Conservation (phyloP, 2,888 invertebrate genomes). For the Ditylenchus weischeri region DNA sequence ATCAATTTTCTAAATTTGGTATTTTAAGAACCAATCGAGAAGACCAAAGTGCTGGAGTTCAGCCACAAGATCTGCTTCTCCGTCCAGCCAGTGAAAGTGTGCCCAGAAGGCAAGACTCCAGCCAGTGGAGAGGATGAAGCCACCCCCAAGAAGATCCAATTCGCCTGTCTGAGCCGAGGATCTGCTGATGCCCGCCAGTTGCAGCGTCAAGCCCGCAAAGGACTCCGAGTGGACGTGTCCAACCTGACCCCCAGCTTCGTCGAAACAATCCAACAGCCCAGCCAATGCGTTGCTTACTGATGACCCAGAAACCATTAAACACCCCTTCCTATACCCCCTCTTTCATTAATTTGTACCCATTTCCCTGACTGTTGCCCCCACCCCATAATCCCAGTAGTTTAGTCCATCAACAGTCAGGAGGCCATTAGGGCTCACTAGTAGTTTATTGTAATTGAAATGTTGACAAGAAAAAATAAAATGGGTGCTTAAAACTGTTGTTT, state of each 20-base stretch:
- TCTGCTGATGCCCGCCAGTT: neutral
- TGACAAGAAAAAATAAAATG: too few species aligned
- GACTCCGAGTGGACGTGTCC: conserved; percentile 1
- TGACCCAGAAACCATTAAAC: neutral
- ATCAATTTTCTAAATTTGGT: neutral
- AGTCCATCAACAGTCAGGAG: too few species aligned
- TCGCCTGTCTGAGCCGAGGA: conserved; percentile 5
- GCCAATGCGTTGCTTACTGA: neutral
- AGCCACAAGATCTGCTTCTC: conserved; percentile 35
- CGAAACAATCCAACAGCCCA: neutral
- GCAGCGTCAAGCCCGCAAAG: conserved; percentile 4
- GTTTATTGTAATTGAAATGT: too few species aligned
- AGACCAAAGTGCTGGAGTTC: conserved; percentile 31
- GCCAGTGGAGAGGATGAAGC: conserved; percentile 3
- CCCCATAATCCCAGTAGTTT: too few species aligned
- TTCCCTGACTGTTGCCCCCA: too few species aligned
- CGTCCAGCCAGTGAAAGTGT: conserved; percentile 30
- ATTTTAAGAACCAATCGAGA: conserved; percentile 22
- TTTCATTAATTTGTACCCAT: too few species aligned
- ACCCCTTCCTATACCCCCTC: too few species aligned
- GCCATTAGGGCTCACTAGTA: too few species aligned
- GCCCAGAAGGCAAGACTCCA: conserved; percentile 30
- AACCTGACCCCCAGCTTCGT: neutral
- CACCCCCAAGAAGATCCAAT: neutral
- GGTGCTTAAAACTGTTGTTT: too few species aligned